phyloP scores from a whole-genome alignment of 2,797 vertebrate species.

The Etheostoma perlongum region DNA sequence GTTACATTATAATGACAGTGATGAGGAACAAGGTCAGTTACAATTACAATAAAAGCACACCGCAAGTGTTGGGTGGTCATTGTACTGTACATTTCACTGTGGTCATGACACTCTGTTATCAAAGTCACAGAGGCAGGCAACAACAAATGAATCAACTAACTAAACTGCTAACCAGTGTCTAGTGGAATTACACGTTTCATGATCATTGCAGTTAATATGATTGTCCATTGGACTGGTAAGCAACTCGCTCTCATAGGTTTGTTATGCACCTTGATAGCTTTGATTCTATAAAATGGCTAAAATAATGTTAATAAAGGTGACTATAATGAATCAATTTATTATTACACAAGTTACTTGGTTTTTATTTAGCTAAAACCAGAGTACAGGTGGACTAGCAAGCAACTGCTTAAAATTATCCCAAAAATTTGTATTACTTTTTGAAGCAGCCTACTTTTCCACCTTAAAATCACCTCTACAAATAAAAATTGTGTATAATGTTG shows the following conservation, averaged over 20 bases:
- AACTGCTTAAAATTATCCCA: no score
- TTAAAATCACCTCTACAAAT: neutral
- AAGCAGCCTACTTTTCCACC: neutral
- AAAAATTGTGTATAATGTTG: neutral
- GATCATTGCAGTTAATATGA: neutral
- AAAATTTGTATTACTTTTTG: neutral
- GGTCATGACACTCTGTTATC: conserved; percentile 9
- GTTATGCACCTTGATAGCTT: neutral
- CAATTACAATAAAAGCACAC: conserved; percentile 9
- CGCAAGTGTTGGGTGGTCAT: neutral
- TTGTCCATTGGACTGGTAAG: neutral
- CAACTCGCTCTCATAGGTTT: neutral
- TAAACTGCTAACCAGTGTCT: neutral
- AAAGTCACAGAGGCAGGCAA: neutral
- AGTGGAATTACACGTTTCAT: neutral
- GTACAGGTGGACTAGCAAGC: neutral
- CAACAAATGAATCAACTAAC: neutral
- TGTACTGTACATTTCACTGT: conserved; percentile 21
- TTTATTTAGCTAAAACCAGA: neutral
- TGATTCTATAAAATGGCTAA: neutral
- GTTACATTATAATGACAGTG: conserved; percentile 14
- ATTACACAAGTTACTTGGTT: no score
- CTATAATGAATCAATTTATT: neutral
- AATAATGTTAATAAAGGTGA: neutral
- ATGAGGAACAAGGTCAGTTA: neutral